A percentile compares a stretch with the other conserved stretches of the same genome.
Evolutionary conservation across 1,140 invertebrate genomes (phyloP).

Genomic region (Drosophila parabipectinata): DNA sequence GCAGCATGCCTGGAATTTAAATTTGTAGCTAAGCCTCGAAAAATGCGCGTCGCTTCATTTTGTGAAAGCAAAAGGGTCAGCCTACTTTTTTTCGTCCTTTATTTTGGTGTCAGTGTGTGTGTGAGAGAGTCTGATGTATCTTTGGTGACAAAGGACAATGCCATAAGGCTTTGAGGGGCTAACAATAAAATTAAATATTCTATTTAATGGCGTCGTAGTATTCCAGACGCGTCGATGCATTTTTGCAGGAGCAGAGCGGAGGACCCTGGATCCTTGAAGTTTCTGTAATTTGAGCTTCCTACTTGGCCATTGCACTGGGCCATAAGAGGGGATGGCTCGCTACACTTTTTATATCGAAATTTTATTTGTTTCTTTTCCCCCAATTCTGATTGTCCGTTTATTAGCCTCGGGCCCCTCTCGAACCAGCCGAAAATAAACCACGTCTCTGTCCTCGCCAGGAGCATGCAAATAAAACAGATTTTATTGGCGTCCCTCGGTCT

Average conservation of each 20-base stretch:
- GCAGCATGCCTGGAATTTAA: slow-evolving; percentile 75
- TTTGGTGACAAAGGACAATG: slow-evolving; percentile 58
- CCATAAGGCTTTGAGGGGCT: slow-evolving; percentile 23
- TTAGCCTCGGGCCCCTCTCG: slow-evolving; percentile 25
- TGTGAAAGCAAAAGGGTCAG: slow-evolving; percentile 44
- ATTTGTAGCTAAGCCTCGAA: slow-evolving; percentile 61
- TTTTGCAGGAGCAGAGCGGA: slow-evolving; percentile 5
- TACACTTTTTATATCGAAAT: not conserved
- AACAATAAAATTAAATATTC: slow-evolving; percentile 82
- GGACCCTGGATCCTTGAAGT: slow-evolving; percentile 14
- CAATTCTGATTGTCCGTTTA: slow-evolving; percentile 65
- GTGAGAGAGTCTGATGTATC: slow-evolving; percentile 46
- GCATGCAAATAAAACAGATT: slow-evolving; percentile 72
- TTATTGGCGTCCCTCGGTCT: slow-evolving; percentile 59
- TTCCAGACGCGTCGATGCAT: slow-evolving; percentile 61
- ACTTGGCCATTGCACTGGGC: slow-evolving; percentile 14
- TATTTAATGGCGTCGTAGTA: slow-evolving; percentile 73
- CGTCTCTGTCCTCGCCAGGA: slow-evolving; percentile 52
- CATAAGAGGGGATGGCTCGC: not conserved
- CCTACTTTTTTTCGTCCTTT: slow-evolving; percentile 6
- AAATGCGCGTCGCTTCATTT: slow-evolving; percentile 61
- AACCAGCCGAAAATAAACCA: slow-evolving; percentile 16
- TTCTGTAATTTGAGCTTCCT: slow-evolving; percentile 1
- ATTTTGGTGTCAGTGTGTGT: slow-evolving; percentile 40
- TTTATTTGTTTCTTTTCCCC: slow-evolving; percentile 47